phyloP scores from a whole-genome alignment of 2,888 invertebrate species.

The Gisinianus flammeolus region DNA sequence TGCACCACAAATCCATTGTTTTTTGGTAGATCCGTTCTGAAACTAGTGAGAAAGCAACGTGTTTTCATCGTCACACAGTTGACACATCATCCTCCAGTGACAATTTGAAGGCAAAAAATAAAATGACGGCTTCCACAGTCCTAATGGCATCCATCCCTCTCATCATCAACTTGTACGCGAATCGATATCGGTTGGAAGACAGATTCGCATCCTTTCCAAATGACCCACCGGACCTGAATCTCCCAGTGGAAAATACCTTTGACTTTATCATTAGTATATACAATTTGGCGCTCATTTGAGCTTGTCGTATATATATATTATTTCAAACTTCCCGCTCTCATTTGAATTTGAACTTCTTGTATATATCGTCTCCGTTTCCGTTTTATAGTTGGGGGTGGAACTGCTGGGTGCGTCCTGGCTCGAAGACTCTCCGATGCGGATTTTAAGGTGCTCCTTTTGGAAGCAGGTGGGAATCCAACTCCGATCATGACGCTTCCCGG shows the following conservation, averaged over 20 bases:
- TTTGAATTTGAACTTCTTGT: too few relatives aligned
- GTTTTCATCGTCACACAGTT: too few relatives aligned
- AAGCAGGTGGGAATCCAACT: slow-evolving; percentile 1
- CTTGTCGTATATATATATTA: too few relatives aligned
- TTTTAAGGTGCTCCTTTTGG: background rate
- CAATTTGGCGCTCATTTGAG: too few relatives aligned
- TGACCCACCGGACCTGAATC: background rate
- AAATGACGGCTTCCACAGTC: background rate
- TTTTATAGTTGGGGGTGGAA: slow-evolving; percentile 11
- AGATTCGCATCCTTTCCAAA: background rate
- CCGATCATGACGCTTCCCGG: background rate
- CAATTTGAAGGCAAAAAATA: too few relatives aligned
- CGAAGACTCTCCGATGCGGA: background rate
- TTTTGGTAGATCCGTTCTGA: too few relatives aligned
- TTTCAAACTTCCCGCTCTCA: too few relatives aligned
- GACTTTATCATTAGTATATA: slow-evolving; percentile 11
- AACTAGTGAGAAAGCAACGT: too few relatives aligned
- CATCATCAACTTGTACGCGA: background rate
- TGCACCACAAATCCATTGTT: too few relatives aligned
- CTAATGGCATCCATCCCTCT: background rate
- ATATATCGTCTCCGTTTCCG: too few relatives aligned
- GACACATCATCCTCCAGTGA: too few relatives aligned
- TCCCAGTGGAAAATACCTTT: background rate
- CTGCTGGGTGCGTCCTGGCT: background rate
- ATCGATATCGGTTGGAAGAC: background rate